Base-by-base conservation (phyloP, 2,888 invertebrate species). In the Opisthograptis luteolata region DNA sequence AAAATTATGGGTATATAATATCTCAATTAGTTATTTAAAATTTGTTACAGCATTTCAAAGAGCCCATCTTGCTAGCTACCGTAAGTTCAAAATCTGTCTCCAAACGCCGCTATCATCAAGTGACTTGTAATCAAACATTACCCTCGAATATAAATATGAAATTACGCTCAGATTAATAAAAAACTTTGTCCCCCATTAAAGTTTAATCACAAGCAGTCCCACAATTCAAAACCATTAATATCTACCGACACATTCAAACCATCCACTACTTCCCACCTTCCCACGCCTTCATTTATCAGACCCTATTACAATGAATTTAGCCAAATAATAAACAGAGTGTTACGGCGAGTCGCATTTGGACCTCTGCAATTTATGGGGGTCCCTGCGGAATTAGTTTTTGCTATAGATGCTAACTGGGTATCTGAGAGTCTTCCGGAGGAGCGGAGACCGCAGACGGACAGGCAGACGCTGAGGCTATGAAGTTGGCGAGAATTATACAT, bases 321-420 rank as follows among this genome's bases (percentile, higher is more conserved):
- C 52, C 17, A 55, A 63, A 63, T 62, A 63, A 61, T 63, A 60
- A 65, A 62, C 62, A 52, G 43, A 43, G 58, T 52, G 31, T 47
- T 49, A 51, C 52, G 57, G 64, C 56, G 58, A 60, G 52, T 62
- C 58, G 46, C 59, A 55, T 55, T 53, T 58, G 62, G 48, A 41
- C 51, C 60, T 55, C 40, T 28, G 25, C 39, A 77, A 83, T 84
- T 87, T 86, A 87, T 83, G 69, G 74, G 61, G 66, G 68, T 64
- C 68, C 76, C 76, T 70, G 73, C 55, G 64, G 67, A 82, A 86
- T 86, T 85, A 87, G 87, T 88, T 88, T 87, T 87, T 86, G 84
- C 69, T 51, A 45, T 30, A 44, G 44, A 44, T 61, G 73, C 74
- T 70, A 64, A 70, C 70, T 68, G 67, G 63, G 56, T 68, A 68